These are phyloP conservation scores for Ophthalmolycus amberensis DNA, from an alignment of 2,113 vertebrate species.

Conservation along the genomic window DNA sequence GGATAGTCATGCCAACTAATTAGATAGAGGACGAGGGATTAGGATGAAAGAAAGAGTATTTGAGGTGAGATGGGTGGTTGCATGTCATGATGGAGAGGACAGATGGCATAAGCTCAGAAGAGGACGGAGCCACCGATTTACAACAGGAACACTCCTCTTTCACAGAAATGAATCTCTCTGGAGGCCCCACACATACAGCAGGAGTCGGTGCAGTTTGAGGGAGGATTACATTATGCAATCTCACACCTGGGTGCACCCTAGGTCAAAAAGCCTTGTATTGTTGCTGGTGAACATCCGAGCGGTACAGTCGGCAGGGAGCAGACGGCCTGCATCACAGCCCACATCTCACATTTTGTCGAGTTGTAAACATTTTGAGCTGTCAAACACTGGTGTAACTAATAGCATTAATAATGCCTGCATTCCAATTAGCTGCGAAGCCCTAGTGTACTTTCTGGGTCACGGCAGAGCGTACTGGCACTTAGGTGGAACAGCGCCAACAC, in stretches of 20 bases:
- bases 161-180: conserved; percentile 26
- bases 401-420: conserved; percentile 9
- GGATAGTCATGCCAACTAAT: conserved; percentile 41
- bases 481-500: conserved; percentile 1
- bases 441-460: conserved; percentile 4
- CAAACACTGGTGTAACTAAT: conserved; percentile 4
- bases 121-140: conserved; percentile 3
- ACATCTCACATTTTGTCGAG: conserved; percentile 7
- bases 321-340: background rate
- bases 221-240: conserved; percentile 51
- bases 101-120: conserved; percentile 32
- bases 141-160: conserved; percentile 18
- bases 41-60: conserved; percentile 21
- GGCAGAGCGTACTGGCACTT: background rate
- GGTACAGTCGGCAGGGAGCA: background rate
- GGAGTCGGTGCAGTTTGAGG: background rate
- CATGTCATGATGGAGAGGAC: conserved; percentile 15
- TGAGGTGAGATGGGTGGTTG: conserved; percentile 35
- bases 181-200: background rate
- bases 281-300: conserved; percentile 5
- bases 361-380: conserved; percentile 6
- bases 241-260: conserved; percentile 35
- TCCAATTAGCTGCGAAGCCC: conserved; percentile 15
- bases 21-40: conserved; percentile 38
- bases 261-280: conserved; percentile 13